A percentile compares a stretch with the other conserved stretches of the same genome.
phyloP scores from a whole-genome alignment of 2,113 vertebrate genomes.

The Malurus alboscapulatus region DNA sequence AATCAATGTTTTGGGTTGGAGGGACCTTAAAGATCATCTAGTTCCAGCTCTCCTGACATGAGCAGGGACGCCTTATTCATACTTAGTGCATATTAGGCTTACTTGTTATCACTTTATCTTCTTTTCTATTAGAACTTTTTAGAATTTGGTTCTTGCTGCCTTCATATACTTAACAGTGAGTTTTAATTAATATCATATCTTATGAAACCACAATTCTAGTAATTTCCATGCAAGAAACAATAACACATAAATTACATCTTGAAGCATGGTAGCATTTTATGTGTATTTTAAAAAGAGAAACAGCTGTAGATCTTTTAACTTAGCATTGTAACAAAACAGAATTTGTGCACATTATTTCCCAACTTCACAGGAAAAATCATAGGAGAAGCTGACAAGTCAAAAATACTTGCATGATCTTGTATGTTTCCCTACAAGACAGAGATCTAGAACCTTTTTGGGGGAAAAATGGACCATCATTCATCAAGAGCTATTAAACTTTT shows the following conservation, averaged over 20 bases:
- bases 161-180: background rate
- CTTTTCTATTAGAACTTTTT: background rate
- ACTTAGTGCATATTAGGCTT: background rate
- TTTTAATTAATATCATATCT: slow-evolving; percentile 4
- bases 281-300: background rate
- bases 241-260: slow-evolving; percentile 12
- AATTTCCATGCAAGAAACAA: slow-evolving; percentile 13
- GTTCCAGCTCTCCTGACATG: background rate
- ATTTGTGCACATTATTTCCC: background rate
- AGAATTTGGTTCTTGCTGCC: background rate
- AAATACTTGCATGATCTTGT: background rate
- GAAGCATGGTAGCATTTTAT: background rate
- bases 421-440: background rate
- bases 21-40: background rate
- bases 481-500: background rate
- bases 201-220: background rate
- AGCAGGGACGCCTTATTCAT: background rate
- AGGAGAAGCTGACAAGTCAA: background rate
- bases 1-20: background rate
- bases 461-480: background rate
- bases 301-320: background rate
- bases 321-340: background rate
- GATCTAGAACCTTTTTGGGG: background rate
- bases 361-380: background rate
- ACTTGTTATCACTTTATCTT: background rate